Base-by-base conservation (phyloP, 1,140 invertebrate genomes). In the Diuraphis noxia region DNA sequence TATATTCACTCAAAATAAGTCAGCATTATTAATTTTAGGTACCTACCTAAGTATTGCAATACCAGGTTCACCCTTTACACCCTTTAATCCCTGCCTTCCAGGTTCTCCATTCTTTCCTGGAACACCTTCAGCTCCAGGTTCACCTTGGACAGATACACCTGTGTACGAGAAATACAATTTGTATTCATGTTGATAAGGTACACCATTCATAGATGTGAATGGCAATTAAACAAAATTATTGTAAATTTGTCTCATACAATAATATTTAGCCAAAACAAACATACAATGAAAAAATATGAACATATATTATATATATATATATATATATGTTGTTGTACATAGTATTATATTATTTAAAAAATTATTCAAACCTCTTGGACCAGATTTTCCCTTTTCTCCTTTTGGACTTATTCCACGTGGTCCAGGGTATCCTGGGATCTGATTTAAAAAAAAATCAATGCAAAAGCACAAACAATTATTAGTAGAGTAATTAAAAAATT, bases 41-140 rank as follows among this genome's bases (percentile, higher is more conserved):
- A 49, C 43, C 1, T 92, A 93, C 93, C 92, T 92, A 72, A 30
- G 84, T 40, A 41, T 23, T 63, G 92, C 36, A 36, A 82, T 86
- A 77, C 95, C 95, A 88, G 92, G 92, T 52, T 95, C 94, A 92
- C 95, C 95, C 34, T 36, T 63, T 4, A 92, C 36, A 92, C 95
- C 95, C 92, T 94, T 94, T 1, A 92, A 92, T 38, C 94, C 95
- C 72, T 38, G 92, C 92, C 93, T 92, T 36, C 95, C 95, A 38
- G 92, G 88, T n/a, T 92, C 56, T 72, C 95, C 95, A 87, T 94
- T 91, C 1, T 93, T 46, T 87, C 95, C 95, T 82, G 92, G 92
- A 34, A 93, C 92, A 56, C 95, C 95, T 92, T 93, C 92, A 3
- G 93, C 84, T 77, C 95, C 95, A 38, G 94, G 93, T 56, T 92